Evolutionary conservation across 2,113 vertebrate genomes (phyloP).

Genomic region (Oryzias celebensis): DNA sequence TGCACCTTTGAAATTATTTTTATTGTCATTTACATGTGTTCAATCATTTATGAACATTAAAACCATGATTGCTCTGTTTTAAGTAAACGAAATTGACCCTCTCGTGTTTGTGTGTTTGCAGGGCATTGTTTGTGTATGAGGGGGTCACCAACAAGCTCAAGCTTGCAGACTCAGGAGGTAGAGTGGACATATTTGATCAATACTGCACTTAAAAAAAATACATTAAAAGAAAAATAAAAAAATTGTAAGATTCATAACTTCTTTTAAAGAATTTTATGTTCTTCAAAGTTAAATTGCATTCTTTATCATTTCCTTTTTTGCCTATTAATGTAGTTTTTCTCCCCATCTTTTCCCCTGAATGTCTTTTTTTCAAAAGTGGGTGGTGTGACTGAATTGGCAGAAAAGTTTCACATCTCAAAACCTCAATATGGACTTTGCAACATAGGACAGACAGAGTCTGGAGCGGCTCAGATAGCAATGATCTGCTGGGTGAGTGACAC

Average conservation of each 20-base stretch:
- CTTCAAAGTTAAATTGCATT: too few relatives aligned
- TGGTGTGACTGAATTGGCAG: slow-evolving; percentile 77
- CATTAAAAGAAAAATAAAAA: neutral
- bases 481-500: slow-evolving; percentile 83
- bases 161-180: slow-evolving; percentile 86
- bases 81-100: slow-evolving; percentile 17
- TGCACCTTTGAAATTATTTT: too few relatives aligned
- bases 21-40: too few relatives aligned
- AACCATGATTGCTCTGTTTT: neutral
- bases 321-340: neutral
- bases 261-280: too few relatives aligned
- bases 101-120: slow-evolving; percentile 49
- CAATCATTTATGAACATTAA: too few relatives aligned
- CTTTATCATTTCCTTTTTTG: neutral
- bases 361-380: slow-evolving; percentile 68
- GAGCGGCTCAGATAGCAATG: slow-evolving; percentile 70
- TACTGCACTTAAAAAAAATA: neutral
- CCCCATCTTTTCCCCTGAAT: neutral
- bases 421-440: slow-evolving; percentile 84
- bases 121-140: slow-evolving; percentile 84
- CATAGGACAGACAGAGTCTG: slow-evolving; percentile 53
- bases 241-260: neutral
- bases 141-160: slow-evolving; percentile 81
- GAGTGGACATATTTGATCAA: slow-evolving; percentile 9
- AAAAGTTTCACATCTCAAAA: slow-evolving; percentile 73